A percentile compares a stretch with the other conserved stretches of the same genome.
phyloP scores from a whole-genome alignment of 64 coral and sea anemone genomes.

The Montipora foliosa region DNA sequence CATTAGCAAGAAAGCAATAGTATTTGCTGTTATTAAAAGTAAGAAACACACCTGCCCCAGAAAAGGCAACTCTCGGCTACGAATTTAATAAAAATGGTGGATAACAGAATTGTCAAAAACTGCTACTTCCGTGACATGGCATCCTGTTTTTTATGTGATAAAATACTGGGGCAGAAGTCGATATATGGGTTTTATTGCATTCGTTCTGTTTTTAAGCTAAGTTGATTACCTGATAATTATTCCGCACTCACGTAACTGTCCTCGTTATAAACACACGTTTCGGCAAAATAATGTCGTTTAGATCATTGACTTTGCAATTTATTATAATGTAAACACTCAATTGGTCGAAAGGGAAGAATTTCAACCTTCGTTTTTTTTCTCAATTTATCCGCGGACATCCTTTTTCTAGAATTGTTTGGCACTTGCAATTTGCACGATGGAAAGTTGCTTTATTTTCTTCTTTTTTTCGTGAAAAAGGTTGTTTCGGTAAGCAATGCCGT shows the following conservation, averaged over 20 bases:
- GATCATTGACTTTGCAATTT: background rate
- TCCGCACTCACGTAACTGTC: background rate
- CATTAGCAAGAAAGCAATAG: conserved; percentile 44
- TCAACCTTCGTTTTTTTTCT: background rate
- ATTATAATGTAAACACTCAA: background rate
- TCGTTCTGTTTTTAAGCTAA: background rate
- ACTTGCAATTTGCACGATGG: no score
- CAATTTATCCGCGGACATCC: no score
- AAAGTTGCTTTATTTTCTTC: no score
- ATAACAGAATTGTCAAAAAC: background rate
- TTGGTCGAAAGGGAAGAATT: background rate
- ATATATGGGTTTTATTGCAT: background rate
- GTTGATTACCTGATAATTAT: background rate
- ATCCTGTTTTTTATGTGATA: background rate
- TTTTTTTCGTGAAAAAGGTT: no score
- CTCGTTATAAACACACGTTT: conserved; percentile 1
- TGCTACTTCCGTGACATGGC: background rate
- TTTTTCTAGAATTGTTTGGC: no score
- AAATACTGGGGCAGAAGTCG: background rate
- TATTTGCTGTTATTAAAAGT: conserved; percentile 37
- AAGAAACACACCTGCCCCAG: background rate
- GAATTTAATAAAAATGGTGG: background rate
- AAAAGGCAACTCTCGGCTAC: background rate
- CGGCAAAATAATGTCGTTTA: background rate
- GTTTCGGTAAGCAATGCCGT: no score